Evolutionary conservation across 2,888 invertebrate genomes (phyloP).

Genomic region (Cephus nigrinus): DNA sequence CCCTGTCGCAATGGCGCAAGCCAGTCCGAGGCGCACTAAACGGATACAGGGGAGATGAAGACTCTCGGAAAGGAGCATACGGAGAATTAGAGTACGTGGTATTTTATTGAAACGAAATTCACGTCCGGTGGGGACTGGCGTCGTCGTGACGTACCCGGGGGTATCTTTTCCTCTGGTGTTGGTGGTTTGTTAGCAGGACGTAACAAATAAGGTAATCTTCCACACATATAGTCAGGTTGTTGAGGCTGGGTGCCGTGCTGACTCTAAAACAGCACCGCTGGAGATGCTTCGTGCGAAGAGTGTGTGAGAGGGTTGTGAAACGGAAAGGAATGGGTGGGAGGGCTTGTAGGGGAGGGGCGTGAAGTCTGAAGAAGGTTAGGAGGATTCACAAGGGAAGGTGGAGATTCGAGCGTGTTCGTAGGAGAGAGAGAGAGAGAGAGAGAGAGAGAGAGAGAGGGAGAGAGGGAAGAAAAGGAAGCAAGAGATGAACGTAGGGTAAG

Average conservation of each 20-base stretch:
- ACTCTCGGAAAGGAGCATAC: neutral
- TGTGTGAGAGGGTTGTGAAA: conserved; percentile 12
- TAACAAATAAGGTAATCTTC: conserved; percentile 64
- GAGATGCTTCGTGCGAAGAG: conserved; percentile 13
- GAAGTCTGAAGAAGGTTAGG: conserved; percentile 2
- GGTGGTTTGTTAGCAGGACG: conserved; percentile 60
- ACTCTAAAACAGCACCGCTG: conserved; percentile 50
- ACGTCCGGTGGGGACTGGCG: conserved; percentile 14
- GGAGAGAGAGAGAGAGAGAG: conserved; percentile 3
- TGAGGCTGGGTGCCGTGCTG: conserved; percentile 52
- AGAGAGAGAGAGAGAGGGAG: conserved; percentile 14
- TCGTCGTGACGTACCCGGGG: conserved; percentile 33
- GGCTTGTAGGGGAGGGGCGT: neutral
- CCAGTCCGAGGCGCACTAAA: neutral
- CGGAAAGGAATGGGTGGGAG: conserved; percentile 2
- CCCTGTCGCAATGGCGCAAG: neutral
- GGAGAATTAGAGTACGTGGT: neutral
- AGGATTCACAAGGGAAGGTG: conserved; percentile 15
- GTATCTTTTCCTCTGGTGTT: conserved; percentile 44
- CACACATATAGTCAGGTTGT: conserved; percentile 58
- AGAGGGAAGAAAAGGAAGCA: conserved; percentile 16
- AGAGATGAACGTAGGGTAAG: conserved; percentile 20
- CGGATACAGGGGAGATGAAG: neutral
- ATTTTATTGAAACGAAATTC: conserved; percentile 39
- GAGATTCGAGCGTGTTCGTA: conserved; percentile 15